phyloP scores from a whole-genome alignment of 2,888 invertebrate species.

The Agapetus fuscipes region DNA sequence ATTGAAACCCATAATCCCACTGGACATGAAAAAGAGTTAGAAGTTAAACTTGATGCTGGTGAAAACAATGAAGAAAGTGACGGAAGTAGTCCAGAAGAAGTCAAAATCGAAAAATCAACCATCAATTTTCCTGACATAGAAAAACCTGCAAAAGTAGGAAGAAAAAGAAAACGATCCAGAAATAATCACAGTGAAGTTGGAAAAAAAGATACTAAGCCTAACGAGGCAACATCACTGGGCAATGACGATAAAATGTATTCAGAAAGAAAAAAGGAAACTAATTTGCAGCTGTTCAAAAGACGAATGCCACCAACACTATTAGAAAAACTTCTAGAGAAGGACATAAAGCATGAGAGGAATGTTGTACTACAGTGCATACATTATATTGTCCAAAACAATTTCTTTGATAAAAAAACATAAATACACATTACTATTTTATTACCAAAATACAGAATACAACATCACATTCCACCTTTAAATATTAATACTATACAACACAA shows the following conservation, averaged over 20 bases:
- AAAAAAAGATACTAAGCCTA: constrained; percentile 23
- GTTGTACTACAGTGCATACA: constrained; percentile 78
- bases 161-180: constrained; percentile 17
- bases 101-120: constrained; percentile 29
- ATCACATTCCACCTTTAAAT: no score
- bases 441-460: no score
- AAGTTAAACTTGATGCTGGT: background rate
- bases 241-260: constrained; percentile 6
- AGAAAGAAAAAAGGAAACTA: constrained; percentile 12
- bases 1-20: no score
- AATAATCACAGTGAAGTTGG: constrained; percentile 24
- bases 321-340: constrained; percentile 61
- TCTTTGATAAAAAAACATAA: constrained; percentile 42
- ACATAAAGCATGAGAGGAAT: constrained; percentile 81
- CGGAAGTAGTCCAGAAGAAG: constrained; percentile 44
- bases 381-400: constrained; percentile 66
- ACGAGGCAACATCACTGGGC: constrained; percentile 10
- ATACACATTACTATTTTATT: background rate
- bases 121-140: constrained; percentile 21
- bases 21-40: background rate
- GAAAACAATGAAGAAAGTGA: constrained; percentile 26
- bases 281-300: constrained; percentile 25
- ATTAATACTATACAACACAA: no score
- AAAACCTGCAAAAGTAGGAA: constrained; percentile 26
- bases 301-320: constrained; percentile 48